phyloP scores from a whole-genome alignment of 2,888 invertebrate species.

The Leptogaster cylindrica region DNA sequence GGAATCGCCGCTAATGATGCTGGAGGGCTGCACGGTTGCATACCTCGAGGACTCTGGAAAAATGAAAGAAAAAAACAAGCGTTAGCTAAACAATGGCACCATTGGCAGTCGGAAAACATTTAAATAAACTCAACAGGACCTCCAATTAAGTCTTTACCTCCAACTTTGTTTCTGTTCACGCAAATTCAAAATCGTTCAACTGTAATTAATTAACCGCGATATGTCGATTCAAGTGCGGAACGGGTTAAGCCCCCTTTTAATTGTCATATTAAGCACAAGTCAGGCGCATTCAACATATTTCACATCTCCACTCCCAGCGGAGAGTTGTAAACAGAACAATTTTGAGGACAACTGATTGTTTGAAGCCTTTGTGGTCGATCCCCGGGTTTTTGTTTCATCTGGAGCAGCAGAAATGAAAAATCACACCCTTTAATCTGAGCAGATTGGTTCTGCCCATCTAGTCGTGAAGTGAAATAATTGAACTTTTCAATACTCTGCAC shows the following conservation, averaged over 20 bases:
- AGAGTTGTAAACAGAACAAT: slow-evolving; percentile 1
- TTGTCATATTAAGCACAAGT: slow-evolving; percentile 35
- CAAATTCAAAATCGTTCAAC: slow-evolving; percentile 45
- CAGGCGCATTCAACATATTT: slow-evolving; percentile 44
- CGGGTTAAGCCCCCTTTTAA: slow-evolving; percentile 40
- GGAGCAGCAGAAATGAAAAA: slow-evolving; percentile 29
- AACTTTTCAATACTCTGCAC: slow-evolving; percentile 15
- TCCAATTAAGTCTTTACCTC: slow-evolving; percentile 44
- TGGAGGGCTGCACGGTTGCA: slow-evolving; percentile 63
- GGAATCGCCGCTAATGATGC: slow-evolving; percentile 62
- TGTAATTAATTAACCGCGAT: slow-evolving; percentile 48
- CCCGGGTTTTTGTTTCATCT: neutral
- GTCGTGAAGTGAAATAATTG: slow-evolving; percentile 45
- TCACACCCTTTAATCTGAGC: slow-evolving; percentile 48
- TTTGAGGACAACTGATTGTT: slow-evolving; percentile 13
- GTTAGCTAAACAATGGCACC: slow-evolving; percentile 19
- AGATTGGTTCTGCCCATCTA: slow-evolving; percentile 49
- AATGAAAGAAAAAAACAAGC: slow-evolving; percentile 42
- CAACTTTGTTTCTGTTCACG: slow-evolving; percentile 38
- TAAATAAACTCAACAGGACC: slow-evolving; percentile 45
- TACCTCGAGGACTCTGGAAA: slow-evolving; percentile 63
- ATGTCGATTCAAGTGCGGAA: slow-evolving; percentile 40
- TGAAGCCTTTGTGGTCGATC: slow-evolving; percentile 13
- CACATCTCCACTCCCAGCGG: neutral
- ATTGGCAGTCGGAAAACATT: slow-evolving; percentile 20